Evolutionary conservation across 2,113 vertebrate genomes (phyloP).

Genomic region (Notarius quadriscutis): DNA sequence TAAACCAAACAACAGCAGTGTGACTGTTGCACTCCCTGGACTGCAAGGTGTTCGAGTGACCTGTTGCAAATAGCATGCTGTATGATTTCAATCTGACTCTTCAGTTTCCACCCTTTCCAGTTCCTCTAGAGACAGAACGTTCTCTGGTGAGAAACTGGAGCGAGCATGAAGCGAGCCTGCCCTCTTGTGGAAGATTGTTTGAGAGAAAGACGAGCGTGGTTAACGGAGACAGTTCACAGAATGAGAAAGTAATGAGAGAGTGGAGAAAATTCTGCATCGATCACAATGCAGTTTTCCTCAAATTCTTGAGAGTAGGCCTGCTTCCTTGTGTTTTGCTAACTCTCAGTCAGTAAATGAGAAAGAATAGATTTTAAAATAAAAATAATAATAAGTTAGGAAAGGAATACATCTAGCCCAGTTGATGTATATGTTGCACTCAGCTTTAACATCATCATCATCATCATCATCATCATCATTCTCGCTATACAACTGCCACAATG

Average conservation of each 20-base stretch:
- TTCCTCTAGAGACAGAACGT: background rate
- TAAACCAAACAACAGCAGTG: background rate
- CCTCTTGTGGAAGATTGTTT: conserved; percentile 58
- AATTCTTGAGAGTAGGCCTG: background rate
- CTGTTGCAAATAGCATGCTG: background rate
- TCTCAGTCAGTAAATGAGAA: conserved; percentile 22
- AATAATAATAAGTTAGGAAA: conserved; percentile 2
- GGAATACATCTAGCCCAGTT: background rate
- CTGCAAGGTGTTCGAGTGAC: conserved; percentile 2
- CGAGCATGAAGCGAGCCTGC: conserved; percentile 59
- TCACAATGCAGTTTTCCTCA: conserved; percentile 11
- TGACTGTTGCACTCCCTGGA: background rate
- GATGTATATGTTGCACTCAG: background rate
- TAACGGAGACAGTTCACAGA: background rate
- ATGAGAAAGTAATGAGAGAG: background rate
- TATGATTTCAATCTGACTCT: conserved; percentile 22
- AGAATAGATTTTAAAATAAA: background rate
- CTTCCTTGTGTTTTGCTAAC: conserved; percentile 16
- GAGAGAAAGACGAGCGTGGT: background rate
- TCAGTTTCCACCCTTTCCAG: background rate
- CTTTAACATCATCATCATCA: background rate
- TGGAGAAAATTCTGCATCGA: conserved; percentile 21
- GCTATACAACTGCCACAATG: background rate
- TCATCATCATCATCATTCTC: background rate
- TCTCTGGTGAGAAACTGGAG: background rate